Conservation (phyloP, 2,113 vertebrate species). For the pig (Sus scrofa) region T2T-Sscrofa CM000813.6:139363501-139364000, state of each 20-base stretch:
- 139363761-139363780: neutral
- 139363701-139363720: neutral
- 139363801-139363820: neutral
- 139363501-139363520: neutral
- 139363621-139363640: accelerated
- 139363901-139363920: neutral
- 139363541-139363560: neutral
- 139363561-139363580: neutral
- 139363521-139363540: neutral
- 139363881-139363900: neutral
- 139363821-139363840: neutral
- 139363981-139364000: neutral
- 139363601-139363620: neutral
- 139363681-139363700: neutral
- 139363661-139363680: neutral
- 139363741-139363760: neutral
- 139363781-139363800: neutral
- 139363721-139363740: neutral
- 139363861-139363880: neutral
- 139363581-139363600: neutral
- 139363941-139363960: neutral
- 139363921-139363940: neutral
- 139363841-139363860: neutral
- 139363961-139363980: neutral
- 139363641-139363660: neutral